Percentiles rank a stretch among this genome's conserved stretches.
Evolutionary conservation across 2,888 invertebrate genomes (phyloP).

Genomic region (Aethes cnicana): DNA sequence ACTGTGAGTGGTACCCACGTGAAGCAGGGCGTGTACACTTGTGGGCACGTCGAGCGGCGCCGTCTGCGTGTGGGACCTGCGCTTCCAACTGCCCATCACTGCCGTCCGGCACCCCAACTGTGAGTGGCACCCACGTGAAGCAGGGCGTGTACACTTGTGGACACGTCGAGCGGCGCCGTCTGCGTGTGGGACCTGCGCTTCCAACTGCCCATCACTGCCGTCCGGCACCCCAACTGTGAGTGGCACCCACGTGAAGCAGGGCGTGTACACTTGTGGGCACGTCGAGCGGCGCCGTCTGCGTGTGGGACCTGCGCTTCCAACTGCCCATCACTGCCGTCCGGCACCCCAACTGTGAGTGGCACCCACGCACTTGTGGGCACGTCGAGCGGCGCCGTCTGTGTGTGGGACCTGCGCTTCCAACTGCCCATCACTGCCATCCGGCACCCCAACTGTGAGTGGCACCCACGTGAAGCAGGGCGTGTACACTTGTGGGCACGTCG

Average conservation of each 20-base stretch:
- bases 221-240: slow-evolving; percentile 72
- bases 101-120: slow-evolving; percentile 69
- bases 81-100: slow-evolving; percentile 94
- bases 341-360: too few species aligned
- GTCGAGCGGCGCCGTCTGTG: too few species aligned
- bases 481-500: too few species aligned
- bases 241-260: too few species aligned
- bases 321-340: too few species aligned
- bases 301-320: neutral
- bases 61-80: slow-evolving; percentile 95
- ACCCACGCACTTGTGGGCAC: too few species aligned
- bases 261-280: too few species aligned
- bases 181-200: slow-evolving; percentile 97
- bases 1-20: slow-evolving; percentile 56
- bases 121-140: slow-evolving; percentile 59
- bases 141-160: slow-evolving; percentile 92
- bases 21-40: slow-evolving; percentile 91
- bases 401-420: neutral
- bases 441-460: too few species aligned
- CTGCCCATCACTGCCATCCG: too few species aligned
- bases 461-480: too few species aligned
- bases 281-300: too few species aligned
- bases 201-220: slow-evolving; percentile 89
- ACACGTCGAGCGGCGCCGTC: slow-evolving; percentile 93
- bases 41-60: slow-evolving; percentile 94